phyloP scores from a whole-genome alignment of 2,888 invertebrate genomes.

The Trichogramma evanescens region DNA sequence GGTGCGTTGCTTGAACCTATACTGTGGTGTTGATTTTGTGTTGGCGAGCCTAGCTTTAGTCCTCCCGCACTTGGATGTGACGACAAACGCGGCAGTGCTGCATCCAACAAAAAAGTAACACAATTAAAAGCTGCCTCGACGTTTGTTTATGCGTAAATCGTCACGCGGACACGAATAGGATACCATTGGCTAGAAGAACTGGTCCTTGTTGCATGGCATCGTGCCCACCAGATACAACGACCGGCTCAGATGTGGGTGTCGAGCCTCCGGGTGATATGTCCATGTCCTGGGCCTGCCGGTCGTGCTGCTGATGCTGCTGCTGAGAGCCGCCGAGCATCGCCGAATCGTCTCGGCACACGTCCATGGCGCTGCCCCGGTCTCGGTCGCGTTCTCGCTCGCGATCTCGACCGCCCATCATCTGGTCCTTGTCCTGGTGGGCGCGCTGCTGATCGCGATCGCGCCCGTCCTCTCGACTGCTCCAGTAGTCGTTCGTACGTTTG shows the following conservation, averaged over 20 bases:
- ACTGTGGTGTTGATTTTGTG: conserved; percentile 37
- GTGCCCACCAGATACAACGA: conserved; percentile 47
- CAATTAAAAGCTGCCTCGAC: not conserved
- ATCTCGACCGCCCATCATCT: conserved; percentile 35
- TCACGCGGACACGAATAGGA: not conserved
- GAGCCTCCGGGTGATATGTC: conserved; percentile 89
- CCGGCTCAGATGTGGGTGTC: conserved; percentile 78
- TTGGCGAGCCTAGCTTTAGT: conserved; percentile 39
- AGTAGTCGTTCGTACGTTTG: conserved; percentile 43
- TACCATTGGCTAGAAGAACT: conserved; percentile 57
- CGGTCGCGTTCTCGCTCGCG: conserved; percentile 37
- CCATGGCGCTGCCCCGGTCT: conserved; percentile 43
- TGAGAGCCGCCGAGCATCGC: conserved; percentile 19
- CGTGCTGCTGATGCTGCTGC: conserved; percentile 23
- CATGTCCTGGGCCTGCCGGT: conserved; percentile 72
- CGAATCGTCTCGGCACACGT: conserved; percentile 35
- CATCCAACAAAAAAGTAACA: conserved; percentile 5
- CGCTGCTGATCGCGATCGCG: conserved; percentile 32
- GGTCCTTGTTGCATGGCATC: conserved; percentile 53
- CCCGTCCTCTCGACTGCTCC: conserved; percentile 42
- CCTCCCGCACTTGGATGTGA: conserved; percentile 50
- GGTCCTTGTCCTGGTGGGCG: conserved; percentile 29
- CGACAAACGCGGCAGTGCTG: conserved; percentile 58
- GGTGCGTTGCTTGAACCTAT: conserved; percentile 43
- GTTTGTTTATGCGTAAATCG: not conserved